Percentiles rank a stretch among this genome's conserved stretches.
Conservation (phyloP, 2,888 invertebrate genomes). For the Drosophila nigricruria region DNA sequence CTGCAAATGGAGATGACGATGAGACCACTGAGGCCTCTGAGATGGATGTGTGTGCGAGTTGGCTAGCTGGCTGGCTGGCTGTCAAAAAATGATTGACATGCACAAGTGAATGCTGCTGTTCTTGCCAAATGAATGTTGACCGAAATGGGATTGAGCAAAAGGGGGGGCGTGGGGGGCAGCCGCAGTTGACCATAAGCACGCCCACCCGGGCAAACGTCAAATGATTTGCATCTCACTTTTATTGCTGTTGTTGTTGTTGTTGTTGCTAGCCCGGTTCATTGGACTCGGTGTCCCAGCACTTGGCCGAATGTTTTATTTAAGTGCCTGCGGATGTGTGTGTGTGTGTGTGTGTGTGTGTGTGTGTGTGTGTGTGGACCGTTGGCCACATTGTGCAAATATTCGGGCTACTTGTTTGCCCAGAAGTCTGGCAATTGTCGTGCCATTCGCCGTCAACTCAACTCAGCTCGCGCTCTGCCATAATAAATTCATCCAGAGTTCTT, state of each 20-base stretch:
- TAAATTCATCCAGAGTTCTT: conserved; percentile 48
- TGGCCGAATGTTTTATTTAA: conserved; percentile 56
- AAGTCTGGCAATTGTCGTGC: conserved; percentile 68
- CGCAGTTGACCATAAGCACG: conserved; percentile 36
- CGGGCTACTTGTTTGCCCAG: conserved; percentile 60
- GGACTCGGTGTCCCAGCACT: conserved; percentile 36
- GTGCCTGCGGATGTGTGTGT: conserved; percentile 59
- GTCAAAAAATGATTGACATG: conserved; percentile 77
- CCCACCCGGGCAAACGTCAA: conserved; percentile 57
- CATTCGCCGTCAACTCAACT: conserved; percentile 16
- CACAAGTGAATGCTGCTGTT: conserved; percentile 69
- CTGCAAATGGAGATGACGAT: conserved; percentile 34
- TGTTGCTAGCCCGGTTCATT: conserved; percentile 44
- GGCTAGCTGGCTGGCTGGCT: conserved; percentile 58
- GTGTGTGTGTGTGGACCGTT: conserved; percentile 37
- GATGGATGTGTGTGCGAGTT: conserved; percentile 50
- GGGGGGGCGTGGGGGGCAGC: neutral
- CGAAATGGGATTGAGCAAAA: conserved; percentile 45
- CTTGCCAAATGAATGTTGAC: conserved; percentile 64
- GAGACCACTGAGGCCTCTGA: conserved; percentile 16
- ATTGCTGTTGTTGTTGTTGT: no score
- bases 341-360: conserved; percentile 39
- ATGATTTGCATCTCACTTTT: conserved; percentile 68
- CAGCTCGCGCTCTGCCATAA: conserved; percentile 20
- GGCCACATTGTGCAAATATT: conserved; percentile 60